phyloP scores from a whole-genome alignment of 2,113 vertebrate genomes.

The Hydrochoerus hydrochaeris region DNA sequence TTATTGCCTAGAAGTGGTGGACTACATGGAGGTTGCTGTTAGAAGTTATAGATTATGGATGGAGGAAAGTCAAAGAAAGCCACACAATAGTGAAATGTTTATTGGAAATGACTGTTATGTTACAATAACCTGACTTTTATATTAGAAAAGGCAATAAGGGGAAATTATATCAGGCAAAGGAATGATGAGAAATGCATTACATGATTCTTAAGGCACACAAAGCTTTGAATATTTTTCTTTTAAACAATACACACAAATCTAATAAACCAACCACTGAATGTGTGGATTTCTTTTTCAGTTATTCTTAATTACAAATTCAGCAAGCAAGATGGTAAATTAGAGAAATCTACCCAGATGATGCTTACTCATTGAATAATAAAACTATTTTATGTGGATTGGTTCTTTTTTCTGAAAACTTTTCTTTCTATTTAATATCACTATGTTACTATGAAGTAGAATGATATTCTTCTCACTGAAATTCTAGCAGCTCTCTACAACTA shows the following conservation, averaged over 20 bases:
- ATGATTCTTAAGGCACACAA: conserved; percentile 52
- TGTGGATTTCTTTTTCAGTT: conserved; percentile 79
- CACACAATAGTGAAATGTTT: conserved; percentile 37
- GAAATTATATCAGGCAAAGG: conserved; percentile 21
- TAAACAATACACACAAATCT: conserved; percentile 70
- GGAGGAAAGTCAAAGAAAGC: conserved; percentile 6
- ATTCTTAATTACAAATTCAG: conserved; percentile 77
- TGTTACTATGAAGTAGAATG: conserved; percentile 70
- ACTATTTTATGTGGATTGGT: conserved; percentile 73
- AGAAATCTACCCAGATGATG: conserved; percentile 77
- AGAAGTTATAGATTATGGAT: background rate
- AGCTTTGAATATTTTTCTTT: conserved; percentile 58
- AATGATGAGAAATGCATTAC: conserved; percentile 48
- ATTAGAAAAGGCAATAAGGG: conserved; percentile 42
- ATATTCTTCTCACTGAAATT: conserved; percentile 76
- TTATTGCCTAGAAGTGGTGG: conserved; percentile 30
- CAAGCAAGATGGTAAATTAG: conserved; percentile 78
- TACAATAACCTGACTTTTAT: background rate
- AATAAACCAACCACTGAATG: conserved; percentile 70
- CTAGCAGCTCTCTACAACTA: conserved; percentile 66
- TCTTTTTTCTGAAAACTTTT: conserved; percentile 76
- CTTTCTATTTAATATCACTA: conserved; percentile 72
- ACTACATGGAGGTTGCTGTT: background rate
- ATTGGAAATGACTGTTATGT: background rate
- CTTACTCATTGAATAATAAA: conserved; percentile 79